Conservation (phyloP, 2,113 vertebrate species). For the Lethenteron reissneri region DNA sequence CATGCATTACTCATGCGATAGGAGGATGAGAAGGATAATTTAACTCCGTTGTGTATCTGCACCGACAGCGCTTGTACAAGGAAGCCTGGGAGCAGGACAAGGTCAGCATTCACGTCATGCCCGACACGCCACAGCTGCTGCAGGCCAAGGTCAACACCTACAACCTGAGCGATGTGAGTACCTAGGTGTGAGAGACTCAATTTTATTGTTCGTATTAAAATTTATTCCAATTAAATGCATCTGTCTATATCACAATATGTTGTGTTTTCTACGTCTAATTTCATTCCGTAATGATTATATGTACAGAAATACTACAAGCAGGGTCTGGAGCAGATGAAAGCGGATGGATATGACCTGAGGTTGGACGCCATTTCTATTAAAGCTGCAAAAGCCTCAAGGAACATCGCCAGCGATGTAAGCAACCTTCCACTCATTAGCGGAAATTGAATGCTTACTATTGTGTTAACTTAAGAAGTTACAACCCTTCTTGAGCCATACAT, state of each 20-base stretch:
- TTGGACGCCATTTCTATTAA: conserved; percentile 62
- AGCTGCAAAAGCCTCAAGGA: conserved; percentile 49
- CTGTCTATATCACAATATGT: too few species aligned
- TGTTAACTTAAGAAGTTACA: too few species aligned
- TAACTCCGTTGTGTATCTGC: too few species aligned
- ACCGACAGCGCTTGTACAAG: conserved; percentile 24
- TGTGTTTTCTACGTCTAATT: too few species aligned
- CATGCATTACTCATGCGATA: too few species aligned
- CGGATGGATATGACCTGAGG: conserved; percentile 41
- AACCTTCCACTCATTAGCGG: too few species aligned
- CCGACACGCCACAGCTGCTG: conserved; percentile 45
- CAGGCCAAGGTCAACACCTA: conserved; percentile 53
- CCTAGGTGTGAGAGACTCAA: conserved; percentile 13
- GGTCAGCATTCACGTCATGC: conserved; percentile 36
- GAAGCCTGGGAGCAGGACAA: conserved; percentile 71
- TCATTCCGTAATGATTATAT: conserved; percentile 4
- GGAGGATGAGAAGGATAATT: too few species aligned
- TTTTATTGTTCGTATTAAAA: too few species aligned
- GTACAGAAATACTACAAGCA: conserved; percentile 58
- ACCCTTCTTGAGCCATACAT: too few species aligned
- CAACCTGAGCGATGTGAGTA: conserved; percentile 34
- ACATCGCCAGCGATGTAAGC: conserved; percentile 84
- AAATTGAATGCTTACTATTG: too few species aligned
- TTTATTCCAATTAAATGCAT: too few species aligned
- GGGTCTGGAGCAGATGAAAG: conserved; percentile 38